These are phyloP conservation scores for Trematomus bernacchii DNA, from an alignment of 2,797 vertebrate genomes.

Conservation along the genomic window DNA sequence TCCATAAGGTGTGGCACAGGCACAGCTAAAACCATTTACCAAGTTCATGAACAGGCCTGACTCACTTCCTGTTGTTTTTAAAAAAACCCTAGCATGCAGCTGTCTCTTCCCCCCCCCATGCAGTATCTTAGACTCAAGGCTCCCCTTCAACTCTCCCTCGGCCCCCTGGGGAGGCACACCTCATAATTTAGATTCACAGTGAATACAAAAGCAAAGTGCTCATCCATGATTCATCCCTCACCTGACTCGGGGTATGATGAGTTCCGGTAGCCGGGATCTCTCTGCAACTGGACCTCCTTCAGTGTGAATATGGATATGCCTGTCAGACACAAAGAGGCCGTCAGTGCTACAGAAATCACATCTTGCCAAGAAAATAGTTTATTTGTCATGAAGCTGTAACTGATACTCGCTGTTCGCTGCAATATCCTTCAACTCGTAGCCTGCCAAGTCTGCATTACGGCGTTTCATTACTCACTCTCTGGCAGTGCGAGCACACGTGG, in stretches of 20 bases:
- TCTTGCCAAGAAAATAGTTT: slow-evolving; percentile 39
- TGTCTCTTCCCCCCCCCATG: too few species aligned
- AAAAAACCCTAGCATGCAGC: too few species aligned
- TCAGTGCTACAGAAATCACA: slow-evolving; percentile 44
- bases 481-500: slow-evolving; percentile 80
- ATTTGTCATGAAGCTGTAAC: slow-evolving; percentile 54
- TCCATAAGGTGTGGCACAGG: not conserved
- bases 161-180: not conserved
- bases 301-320: slow-evolving; percentile 90
- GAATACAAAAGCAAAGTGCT: not conserved
- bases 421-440: slow-evolving; percentile 48
- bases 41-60: too few species aligned
- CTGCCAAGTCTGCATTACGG: slow-evolving; percentile 70
- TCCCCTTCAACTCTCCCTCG: not conserved
- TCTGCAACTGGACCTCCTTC: slow-evolving; percentile 96
- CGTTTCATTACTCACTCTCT: slow-evolving; percentile 84
- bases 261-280: slow-evolving; percentile 96
- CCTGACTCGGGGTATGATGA: slow-evolving; percentile 94
- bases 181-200: not conserved
- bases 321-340: slow-evolving; percentile 58
- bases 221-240: slow-evolving; percentile 61
- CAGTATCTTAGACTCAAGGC: not conserved
- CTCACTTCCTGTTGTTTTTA: too few species aligned
- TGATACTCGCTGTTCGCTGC: slow-evolving; percentile 47
- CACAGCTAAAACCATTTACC: not conserved